These are phyloP conservation scores for Drosophila mettleri DNA, from an alignment of 2,888 invertebrate species.

Conservation along the genomic window DNA sequence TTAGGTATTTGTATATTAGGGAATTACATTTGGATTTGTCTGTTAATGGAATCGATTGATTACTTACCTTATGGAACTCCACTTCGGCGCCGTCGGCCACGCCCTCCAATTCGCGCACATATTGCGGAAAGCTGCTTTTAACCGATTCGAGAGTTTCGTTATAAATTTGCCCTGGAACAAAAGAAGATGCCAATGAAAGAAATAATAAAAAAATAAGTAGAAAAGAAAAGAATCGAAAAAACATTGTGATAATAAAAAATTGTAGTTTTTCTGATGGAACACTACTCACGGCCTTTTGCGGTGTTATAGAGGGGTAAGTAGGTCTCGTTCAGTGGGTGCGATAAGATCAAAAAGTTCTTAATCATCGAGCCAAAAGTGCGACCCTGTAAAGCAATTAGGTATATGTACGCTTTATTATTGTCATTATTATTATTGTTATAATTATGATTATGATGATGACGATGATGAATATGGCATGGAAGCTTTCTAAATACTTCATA, in stretches of 20 bases:
- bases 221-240: background rate
- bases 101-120: constrained; percentile 92
- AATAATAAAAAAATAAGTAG: background rate
- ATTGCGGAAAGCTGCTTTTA: constrained; percentile 91
- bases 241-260: background rate
- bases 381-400: constrained; percentile 87
- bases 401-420: background rate
- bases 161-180: constrained; percentile 86
- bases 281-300: constrained; percentile 87
- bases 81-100: constrained; percentile 93
- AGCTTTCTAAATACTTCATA: constrained; percentile 29
- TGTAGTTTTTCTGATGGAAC: background rate
- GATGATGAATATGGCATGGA: constrained; percentile 6
- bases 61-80: constrained; percentile 91
- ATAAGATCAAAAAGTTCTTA: constrained; percentile 88
- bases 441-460: background rate
- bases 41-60: background rate
- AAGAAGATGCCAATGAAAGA: constrained; percentile 5
- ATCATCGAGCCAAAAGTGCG: constrained; percentile 91
- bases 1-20: background rate
- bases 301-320: constrained; percentile 91
- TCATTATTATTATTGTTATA: background rate
- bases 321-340: constrained; percentile 88
- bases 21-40: too few relatives aligned
- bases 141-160: constrained; percentile 90